Base-by-base conservation (phyloP, 2,888 invertebrate genomes). In the Pollenia griseotomentosa region DNA sequence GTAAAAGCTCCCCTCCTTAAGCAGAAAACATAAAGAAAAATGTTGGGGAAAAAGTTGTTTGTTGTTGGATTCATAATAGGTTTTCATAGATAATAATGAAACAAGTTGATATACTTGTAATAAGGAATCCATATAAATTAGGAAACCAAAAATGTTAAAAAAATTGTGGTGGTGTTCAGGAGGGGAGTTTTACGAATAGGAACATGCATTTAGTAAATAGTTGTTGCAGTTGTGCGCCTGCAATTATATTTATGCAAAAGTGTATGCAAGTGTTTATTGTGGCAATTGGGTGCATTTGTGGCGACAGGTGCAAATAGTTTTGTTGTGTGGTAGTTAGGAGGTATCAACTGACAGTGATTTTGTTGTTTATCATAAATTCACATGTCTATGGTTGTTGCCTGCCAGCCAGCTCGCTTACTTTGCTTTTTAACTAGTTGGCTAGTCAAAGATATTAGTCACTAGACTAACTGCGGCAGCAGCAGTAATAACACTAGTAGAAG, bases 281-380 rank as follows among this genome's bases (percentile, higher is more conserved):
- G 81, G 87, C 87, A 87, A 84, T 81, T 87, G 83, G 87, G 78
- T 84, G 84, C 83, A 84, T 87, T 87, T 87, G 87, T 81, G 87
- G 87, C 87, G 87, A 87, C 87, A 87, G 87, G 87, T 87, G 87
- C 84, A 87, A 87, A 87, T 84, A 87, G 87, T 87, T 84, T 87
- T 87, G 84, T 87, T 87, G 87, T 87, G 87, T 87, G 87, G 87
- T 84, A 87, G 87, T 87, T 87, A 87, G 87, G 87, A 87, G 87
- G 84, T 87, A 87, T 87, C 81, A 87, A 87, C 87, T 87, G 87
- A 84, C 87, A 87, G 87, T 87, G 89, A 87, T 89, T 89, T 89
- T 83, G 89, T 88, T 88, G 89, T 88, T 83, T 89, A 85, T 89
- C 88, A 88, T 88, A 89, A 89, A 89, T 89, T 88, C 88, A 79